Evolutionary conservation across 2,797 vertebrate genomes (phyloP), one percentile per base, ranked within the genome.

Genomic region (Philypnodon macrostomus): DNA sequence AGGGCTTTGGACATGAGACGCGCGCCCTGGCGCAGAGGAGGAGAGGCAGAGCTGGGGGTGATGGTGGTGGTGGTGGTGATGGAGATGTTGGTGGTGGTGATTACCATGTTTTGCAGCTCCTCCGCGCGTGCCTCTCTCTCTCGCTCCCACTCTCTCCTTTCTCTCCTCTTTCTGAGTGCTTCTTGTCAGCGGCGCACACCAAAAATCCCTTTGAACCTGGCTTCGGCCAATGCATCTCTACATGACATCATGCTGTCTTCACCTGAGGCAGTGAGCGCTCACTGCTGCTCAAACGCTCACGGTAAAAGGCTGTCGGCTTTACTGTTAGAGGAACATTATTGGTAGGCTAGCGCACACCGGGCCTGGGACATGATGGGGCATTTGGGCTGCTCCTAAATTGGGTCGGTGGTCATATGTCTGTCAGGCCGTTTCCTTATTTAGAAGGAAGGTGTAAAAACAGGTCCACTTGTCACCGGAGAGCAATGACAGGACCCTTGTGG

Each of bases 51-150:
- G 87, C 87, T 83, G 52, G 75, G 73, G 77, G 75, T 87, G 88
- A 77, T 89, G 77, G 78, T 71, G 77, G 40, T 66, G 78, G 46
- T 67, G 75, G 49, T 67, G 75, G 49, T 72, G 44, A 47, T 47
- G 73, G 63, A 84, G 88, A 70, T 87, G 71, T 58, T 75, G 73
- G 47, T 78, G 74, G 34, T 85, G 83, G 79, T 81, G 87, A 88
- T 90, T 91, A 96, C 92, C 93, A 96, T 95, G 93, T 92, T 95
- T 92, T 87, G 87, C 80, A 75, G 88, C 79, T 90, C 87, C 77
- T 90, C 87, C 78, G 79, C 82, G 77, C 77, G 39, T 78, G 78
- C 81, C 81, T 36, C 13, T 70, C 40, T 47, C 35, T 26, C 71
- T 62, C 31, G 63, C 59, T 67, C 61, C 15, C 47, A 23, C 58